Base-by-base conservation (phyloP, 2,888 invertebrate species). In the Stenodema calcarata region DNA sequence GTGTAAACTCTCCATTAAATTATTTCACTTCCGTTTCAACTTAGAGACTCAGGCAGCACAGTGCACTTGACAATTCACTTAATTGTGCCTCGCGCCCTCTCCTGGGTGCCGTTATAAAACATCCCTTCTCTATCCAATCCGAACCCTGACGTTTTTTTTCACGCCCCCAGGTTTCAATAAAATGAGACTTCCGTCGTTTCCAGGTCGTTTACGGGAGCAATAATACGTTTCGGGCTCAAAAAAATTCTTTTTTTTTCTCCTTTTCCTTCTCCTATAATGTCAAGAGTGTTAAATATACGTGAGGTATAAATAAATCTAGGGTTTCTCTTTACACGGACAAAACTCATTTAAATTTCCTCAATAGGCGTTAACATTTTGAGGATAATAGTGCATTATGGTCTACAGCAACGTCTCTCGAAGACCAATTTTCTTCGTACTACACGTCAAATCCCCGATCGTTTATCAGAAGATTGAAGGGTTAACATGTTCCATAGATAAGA, bases 1-100 rank as follows among this genome's bases (percentile, higher is more conserved):
- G 62, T 62, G 62, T 62, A 23, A 27, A 62, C 44, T 47, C 78
- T 42, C 82, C 82, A 69, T 82, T 41, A 82, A 82, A 82, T 82
- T 82, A 82, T 82, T 82, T 82, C 69, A 69, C 82, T 82, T 69
- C 82, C 82, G 69, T 82, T 82, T 69, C 82, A 82, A 82, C 27
- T 82, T 69, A 47, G 62, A 62, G 69, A 23, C 41, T 7, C 35
- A 35, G 23, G 35, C 35, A 27, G 35, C 69, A 18, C 69, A 78
- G 78, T 82, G 82, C 82, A 82, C 82, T 82, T 82, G 82, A 82
- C 82, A 82, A 82, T 82, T 82, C 82, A 82, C 82, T 82, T 82
- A 82, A 82, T 82, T 82, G 82, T 82, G 69, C 82, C 82, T n/a
- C 78, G 27, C 78, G 78, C 78, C 44, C 78, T 78, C 78, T 78